These are phyloP conservation scores for Carassius auratus DNA, from an alignment of 2,113 vertebrate genomes.

Conservation along the genomic window DNA sequence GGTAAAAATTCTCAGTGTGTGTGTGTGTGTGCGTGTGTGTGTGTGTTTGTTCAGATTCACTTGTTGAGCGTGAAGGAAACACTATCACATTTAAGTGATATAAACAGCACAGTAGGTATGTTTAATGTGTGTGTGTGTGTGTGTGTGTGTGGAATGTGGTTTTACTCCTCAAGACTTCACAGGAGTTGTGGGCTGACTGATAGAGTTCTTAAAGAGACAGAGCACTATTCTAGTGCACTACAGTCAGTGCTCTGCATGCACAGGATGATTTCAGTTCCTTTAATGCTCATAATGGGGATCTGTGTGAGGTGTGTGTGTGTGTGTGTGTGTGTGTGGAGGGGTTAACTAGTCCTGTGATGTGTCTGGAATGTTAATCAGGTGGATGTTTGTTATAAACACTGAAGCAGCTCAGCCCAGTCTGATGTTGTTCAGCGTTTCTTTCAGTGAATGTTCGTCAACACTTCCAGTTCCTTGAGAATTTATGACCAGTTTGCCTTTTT, in stretches of 20 bases:
- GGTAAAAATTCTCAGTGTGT: neutral
- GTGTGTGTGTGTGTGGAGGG: neutral
- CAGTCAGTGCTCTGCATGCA: neutral
- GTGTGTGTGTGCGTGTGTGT: neutral
- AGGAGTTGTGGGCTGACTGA: neutral
- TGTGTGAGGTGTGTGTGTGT: neutral
- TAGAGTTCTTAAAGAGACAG: constrained; percentile 11
- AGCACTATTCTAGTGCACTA: neutral
- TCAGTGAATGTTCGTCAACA: neutral
- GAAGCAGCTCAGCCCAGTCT: neutral
- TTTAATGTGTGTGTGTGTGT: neutral
- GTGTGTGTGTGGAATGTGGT: neutral
- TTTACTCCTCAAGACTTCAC: neutral
- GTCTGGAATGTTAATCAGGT: constrained; percentile 27
- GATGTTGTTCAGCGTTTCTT: neutral
- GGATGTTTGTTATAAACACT: constrained; percentile 11
- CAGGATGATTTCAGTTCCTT: neutral
- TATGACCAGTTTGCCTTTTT: neutral
- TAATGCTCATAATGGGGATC: neutral
- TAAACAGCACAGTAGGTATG: neutral
- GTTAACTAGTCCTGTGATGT: constrained; percentile 10
- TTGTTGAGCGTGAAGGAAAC: neutral
- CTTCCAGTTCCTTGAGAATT: neutral
- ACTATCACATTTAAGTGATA: neutral
- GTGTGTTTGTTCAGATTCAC: neutral